Evolutionary conservation across 1,140 invertebrate genomes (phyloP), one percentile per base, ranked within the genome.

Genomic region (Drosophila ananassae): DNA sequence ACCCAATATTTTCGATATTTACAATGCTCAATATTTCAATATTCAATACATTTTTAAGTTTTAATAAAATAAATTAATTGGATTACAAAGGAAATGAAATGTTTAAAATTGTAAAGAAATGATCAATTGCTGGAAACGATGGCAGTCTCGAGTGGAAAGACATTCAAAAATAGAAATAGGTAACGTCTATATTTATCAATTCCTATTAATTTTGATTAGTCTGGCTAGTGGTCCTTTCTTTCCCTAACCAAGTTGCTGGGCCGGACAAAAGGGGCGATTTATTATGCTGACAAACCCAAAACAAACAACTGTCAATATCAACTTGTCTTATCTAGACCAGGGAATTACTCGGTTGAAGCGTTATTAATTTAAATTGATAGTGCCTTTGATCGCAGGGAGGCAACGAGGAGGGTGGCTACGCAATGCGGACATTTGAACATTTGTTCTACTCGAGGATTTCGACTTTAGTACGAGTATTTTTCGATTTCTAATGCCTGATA

Each of bases 281-380:
- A 89, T 79, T 79, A 63, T 54, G 50, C 61, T 77, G 79, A 73
- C 82, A 89, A 57, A 77, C 73, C 48, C 75, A 68, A 61, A 82
- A 72, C 64, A 72, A 50, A 82, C 41, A 32, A 64, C 34, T 55
- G 62, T 87, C 75, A 83, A 84, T 87, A 79, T 79, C 64, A 79
- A 67, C 32, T n/a, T 24, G 41, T 34, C 66, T 81, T 83, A 87
- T 87, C 72, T 72, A 50, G 32, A 41, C 12, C 46, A 54, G 52
- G 84, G 79, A 68, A 89, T 87, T 87, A 87, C 59, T 79, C 6
- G 63, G 59, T 61, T 76, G 61, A 82, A 72, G 63, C 71, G 71
- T 89, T 89, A 59, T 89, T 89, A 89, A 89, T 89, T 83, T 89
- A 69, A 69, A 83, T 82, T 87, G 84, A 89, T 79, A 89, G 71